Base-by-base conservation (phyloP, 2,888 invertebrate species). In the Eudasyphora cyanicolor region DNA sequence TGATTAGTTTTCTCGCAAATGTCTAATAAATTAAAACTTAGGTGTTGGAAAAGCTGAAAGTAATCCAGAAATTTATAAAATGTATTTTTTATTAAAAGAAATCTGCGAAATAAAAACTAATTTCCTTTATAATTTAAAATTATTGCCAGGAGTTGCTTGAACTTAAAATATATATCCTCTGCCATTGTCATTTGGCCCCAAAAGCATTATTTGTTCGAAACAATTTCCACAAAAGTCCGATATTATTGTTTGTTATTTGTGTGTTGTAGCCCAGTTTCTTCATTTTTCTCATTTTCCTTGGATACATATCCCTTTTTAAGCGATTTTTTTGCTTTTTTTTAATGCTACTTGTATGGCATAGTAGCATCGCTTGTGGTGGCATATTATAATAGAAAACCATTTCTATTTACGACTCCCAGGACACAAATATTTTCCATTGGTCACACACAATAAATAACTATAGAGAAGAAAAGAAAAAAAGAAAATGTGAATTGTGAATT, bases 371-470 rank as follows among this genome's bases (percentile, higher is more conserved):
- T 42, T 45, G n/a, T 45, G 17, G 5, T 69, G 17, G 14, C 24
- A 14, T 24, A 60, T 67, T 42, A 21, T 54, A 70, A 78, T 60
- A 45, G 60, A 76, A 78, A 76, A 78, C 64, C 64, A 76, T 81
- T 84, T 81, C 54, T 76, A 64, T 78, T 78, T 76, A 84, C 75
- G 67, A 45, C 62, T 76, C 83, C 75, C 79, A 42, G 71, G 67
- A 51, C 38, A 51, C 70, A 78, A 71, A 81, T 75, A 51, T 29
- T 60, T 78, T 45, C 51, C 24, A 62, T 42, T 76, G 76, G 83
- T 77, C 70, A 78, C 17, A 71, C 70, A 42, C 71, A 32, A 73
- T 80, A 75, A 80, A 83, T 60, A 10, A 69, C 10, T 14, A 70
- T 45, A 14, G 8, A 67, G 7, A n/a, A 51, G n/a, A n/a, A n/a